Conservation (phyloP, 2,888 invertebrate genomes). For the Tetragonula carbonaria region DNA sequence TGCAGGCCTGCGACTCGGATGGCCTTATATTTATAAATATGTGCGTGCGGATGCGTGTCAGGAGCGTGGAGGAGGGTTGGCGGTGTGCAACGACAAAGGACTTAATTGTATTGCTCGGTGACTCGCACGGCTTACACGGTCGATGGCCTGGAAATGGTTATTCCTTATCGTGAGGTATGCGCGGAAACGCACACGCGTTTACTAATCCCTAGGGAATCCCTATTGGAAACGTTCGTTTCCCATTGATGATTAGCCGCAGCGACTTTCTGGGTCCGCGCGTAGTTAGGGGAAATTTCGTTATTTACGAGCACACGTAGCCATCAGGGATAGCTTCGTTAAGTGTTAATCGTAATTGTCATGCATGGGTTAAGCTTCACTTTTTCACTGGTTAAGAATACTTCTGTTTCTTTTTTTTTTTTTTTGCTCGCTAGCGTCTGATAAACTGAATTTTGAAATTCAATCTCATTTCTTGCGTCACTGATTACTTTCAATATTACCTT, state of each 20-base stretch:
- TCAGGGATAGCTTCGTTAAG: neutral
- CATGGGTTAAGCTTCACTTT: too few species aligned
- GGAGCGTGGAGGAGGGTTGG: conserved; percentile 38
- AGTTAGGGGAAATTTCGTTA: conserved; percentile 1
- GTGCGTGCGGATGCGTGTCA: conserved; percentile 38
- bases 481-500: too few species aligned
- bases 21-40: conserved; percentile 56
- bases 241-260: conserved; percentile 13
- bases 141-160: conserved; percentile 57
- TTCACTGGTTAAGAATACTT: too few species aligned
- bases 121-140: conserved; percentile 57
- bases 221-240: conserved; percentile 31
- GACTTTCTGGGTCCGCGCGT: neutral
- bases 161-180: conserved; percentile 42
- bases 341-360: conserved; percentile 10
- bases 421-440: too few species aligned
- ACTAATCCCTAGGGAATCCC: conserved; percentile 27
- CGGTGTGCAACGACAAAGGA: conserved; percentile 43
- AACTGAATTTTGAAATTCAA: too few species aligned
- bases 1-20: conserved; percentile 39
- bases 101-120: conserved; percentile 59
- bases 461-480: too few species aligned
- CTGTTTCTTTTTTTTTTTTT: too few species aligned
- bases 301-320: conserved; percentile 16
- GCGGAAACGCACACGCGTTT: conserved; percentile 37